Conservation (phyloP, 2,113 vertebrate genomes). For the Micronycteris hirsuta region DNA sequence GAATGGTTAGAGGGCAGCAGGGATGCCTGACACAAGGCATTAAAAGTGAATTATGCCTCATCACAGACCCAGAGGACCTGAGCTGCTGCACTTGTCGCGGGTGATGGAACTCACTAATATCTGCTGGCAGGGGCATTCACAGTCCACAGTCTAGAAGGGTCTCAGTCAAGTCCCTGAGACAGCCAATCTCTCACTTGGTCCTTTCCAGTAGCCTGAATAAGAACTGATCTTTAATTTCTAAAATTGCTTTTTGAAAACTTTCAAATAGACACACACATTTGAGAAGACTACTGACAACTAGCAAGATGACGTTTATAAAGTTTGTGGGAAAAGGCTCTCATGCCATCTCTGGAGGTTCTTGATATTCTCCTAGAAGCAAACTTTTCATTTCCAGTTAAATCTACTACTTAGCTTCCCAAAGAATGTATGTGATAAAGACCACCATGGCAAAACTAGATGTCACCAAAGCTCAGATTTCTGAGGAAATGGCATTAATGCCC, state of each 20-base stretch:
- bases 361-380: background rate
- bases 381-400: background rate
- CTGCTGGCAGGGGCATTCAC: background rate
- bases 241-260: slow-evolving; percentile 50
- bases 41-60: slow-evolving; percentile 78
- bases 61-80: slow-evolving; percentile 63
- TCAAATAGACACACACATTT: background rate
- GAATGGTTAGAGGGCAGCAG: slow-evolving; percentile 80
- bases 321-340: background rate
- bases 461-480: background rate
- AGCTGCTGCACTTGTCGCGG: background rate
- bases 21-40: slow-evolving; percentile 88
- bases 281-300: background rate
- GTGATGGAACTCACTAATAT: slow-evolving; percentile 53
- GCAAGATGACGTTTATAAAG: background rate
- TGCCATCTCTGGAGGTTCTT: background rate
- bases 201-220: slow-evolving; percentile 33
- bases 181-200: slow-evolving; percentile 6
- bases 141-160: background rate
- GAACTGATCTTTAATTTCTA: slow-evolving; percentile 23
- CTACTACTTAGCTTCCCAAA: background rate
- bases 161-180: slow-evolving; percentile 1
- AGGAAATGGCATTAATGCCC: background rate
- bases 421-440: background rate
- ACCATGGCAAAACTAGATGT: background rate